These are phyloP conservation scores for Seriola aureovittata DNA, from an alignment of 2,113 vertebrate species.

Conservation along the genomic window DNA sequence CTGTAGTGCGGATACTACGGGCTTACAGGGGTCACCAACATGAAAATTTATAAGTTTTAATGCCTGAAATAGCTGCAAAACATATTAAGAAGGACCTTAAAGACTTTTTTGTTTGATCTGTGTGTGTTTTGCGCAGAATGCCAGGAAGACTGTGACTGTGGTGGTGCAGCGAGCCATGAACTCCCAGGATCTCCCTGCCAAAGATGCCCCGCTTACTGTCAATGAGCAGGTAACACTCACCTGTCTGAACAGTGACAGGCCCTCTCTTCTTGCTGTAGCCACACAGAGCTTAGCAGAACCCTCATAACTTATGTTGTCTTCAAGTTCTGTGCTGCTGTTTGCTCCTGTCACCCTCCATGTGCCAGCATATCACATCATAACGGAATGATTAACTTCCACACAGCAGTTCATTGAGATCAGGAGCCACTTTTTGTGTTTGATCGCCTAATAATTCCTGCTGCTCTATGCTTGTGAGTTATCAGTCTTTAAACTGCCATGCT, in stretches of 20 bases:
- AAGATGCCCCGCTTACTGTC: slow-evolving; percentile 90
- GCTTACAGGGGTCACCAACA: background rate
- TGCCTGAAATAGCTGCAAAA: background rate
- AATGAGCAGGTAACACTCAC: slow-evolving; percentile 92
- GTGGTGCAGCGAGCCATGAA: slow-evolving; percentile 87
- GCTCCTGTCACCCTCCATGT: slow-evolving; percentile 42
- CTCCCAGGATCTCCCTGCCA: slow-evolving; percentile 85
- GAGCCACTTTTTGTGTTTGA: slow-evolving; percentile 15
- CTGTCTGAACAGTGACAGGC: background rate
- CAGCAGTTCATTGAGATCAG: slow-evolving; percentile 20
- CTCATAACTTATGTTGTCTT: background rate
- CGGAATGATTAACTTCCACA: slow-evolving; percentile 30
- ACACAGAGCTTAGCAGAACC: background rate
- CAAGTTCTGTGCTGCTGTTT: slow-evolving; percentile 30
- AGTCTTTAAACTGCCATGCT: slow-evolving; percentile 49
- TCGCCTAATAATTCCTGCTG: slow-evolving; percentile 42
- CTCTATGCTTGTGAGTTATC: slow-evolving; percentile 37
- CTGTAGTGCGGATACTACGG: background rate
- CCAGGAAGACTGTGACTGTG: slow-evolving; percentile 77
- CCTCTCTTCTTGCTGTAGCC: background rate
- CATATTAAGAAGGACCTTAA: background rate
- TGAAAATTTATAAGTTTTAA: background rate
- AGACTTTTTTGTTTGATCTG: slow-evolving; percentile 2
- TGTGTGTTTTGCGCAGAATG: slow-evolving; percentile 82
- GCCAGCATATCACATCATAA: slow-evolving; percentile 20